Evolutionary conservation across 2,113 vertebrate species (phyloP), one percentile per base, ranked within the genome.

Genomic region (Oostethus manadensis): DNA sequence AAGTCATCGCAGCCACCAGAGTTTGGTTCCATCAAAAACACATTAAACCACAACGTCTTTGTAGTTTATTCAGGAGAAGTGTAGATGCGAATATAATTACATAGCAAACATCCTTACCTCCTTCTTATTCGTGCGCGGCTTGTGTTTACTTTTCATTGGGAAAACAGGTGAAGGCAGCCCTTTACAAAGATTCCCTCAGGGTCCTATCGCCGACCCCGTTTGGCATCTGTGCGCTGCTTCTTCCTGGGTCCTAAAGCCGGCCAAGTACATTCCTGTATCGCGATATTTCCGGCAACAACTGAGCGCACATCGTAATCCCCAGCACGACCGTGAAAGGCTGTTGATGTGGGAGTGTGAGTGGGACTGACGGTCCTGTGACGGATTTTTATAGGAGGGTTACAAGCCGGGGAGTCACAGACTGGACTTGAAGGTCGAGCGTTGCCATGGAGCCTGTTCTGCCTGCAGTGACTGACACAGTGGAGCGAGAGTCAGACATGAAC

Each of bases 401-500:
- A 17, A 49, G 46, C 22, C 10, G 26, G 14, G 16, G 13, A 26
- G 14, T 4, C 7, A 3, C 7, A 3, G 8, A 18, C n/a, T 48
- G 62, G 64, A 64, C 47, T 53, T 51, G 8, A 20, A 14, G 51
- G 51, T 20, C 40, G 49, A 53, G 68, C 70, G 63, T 44, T 60
- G 64, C 47, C 60, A 83, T 82, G 82, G 77, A 85, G 43, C 71
- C 81, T 44, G 60, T 73, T 75, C 51, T 82, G 58, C 81, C 77
- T 56, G 35, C 51, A 29, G 16, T 16, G 15, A 29, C 68, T 43
- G 70, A 84, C 11, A 22, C 68, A 33, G 22, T 73, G 80, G 85
- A 85, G 58, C 62, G 68, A 51, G 85, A 79, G 44, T 54, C 60
- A 14, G 80, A 82, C 51, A 76, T 33, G 29, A 33, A 33, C 8